A percentile compares a stretch with the other conserved stretches of the same genome.
Evolutionary conservation across 2,113 vertebrate species (phyloP).

Genomic region (Grantiella picta): DNA sequence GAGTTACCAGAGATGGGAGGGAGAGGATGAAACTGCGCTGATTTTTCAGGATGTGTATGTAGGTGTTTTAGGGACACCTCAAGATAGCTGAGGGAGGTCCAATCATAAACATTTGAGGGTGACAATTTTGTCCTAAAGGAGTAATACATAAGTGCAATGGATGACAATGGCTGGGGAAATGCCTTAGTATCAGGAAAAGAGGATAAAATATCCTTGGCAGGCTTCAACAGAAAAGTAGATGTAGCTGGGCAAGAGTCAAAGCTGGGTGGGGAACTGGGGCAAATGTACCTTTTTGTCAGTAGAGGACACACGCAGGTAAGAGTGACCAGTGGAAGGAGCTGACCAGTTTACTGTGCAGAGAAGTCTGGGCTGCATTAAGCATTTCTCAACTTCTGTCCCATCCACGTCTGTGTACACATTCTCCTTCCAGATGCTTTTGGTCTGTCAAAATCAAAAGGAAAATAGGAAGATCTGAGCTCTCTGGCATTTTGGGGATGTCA

Average conservation of each 20-base stretch:
- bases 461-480: not conserved
- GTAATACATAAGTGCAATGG: not conserved
- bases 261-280: not conserved
- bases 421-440: not conserved
- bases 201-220: not conserved
- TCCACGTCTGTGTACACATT: fast-evolving
- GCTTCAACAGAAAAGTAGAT: not conserved
- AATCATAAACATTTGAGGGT: not conserved
- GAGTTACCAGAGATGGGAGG: not conserved
- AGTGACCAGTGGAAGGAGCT: not conserved
- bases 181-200: not conserved
- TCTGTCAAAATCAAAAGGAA: not conserved
- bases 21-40: not conserved
- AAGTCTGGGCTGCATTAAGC: not conserved
- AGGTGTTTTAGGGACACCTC: not conserved
- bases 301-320: not conserved
- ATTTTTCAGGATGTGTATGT: not conserved
- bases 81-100: not conserved
- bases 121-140: not conserved
- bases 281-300: not conserved
- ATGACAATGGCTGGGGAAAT: not conserved
- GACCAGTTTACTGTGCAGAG: not conserved
- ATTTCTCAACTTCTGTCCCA: not conserved
- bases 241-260: not conserved
- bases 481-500: not conserved